phyloP scores from a whole-genome alignment of 37 sponge, comb jelly and placozoan species.

The Agelas oroides region DNA sequence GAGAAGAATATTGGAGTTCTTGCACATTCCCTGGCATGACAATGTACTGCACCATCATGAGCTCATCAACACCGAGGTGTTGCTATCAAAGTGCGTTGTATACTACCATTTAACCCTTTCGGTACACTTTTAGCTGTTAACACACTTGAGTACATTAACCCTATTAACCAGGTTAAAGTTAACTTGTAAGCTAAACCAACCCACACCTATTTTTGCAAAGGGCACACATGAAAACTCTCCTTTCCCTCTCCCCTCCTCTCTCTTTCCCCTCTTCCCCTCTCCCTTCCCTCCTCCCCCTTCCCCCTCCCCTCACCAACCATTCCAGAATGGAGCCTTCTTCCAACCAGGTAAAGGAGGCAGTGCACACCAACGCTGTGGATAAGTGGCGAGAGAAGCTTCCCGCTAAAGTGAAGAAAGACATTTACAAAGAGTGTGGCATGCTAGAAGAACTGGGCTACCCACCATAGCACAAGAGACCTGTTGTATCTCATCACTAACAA shows the following conservation, averaged over 20 bases:
- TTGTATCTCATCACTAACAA: too few relatives aligned
- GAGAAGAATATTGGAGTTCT: slow-evolving; percentile 61
- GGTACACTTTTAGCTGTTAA: not conserved
- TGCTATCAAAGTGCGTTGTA: slow-evolving; percentile 73
- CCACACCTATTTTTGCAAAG: too few relatives aligned
- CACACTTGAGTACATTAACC: not conserved
- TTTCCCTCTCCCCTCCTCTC: too few relatives aligned
- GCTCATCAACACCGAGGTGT: slow-evolving; percentile 62
- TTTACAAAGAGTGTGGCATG: slow-evolving; percentile 59
- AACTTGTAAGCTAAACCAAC: too few relatives aligned
- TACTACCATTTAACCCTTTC: not conserved
- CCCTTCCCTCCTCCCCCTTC: too few relatives aligned
- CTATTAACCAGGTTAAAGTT: not conserved
- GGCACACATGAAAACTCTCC: too few relatives aligned
- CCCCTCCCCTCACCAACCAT: not conserved
- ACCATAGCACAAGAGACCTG: too few relatives aligned
- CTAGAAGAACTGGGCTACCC: slow-evolving; percentile 73
- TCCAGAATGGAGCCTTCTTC: slow-evolving; percentile 86
- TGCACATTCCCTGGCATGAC: slow-evolving; percentile 77
- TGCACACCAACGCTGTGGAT: slow-evolving; percentile 68
- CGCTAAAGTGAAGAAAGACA: slow-evolving; percentile 17
- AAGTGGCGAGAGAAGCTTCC: slow-evolving; percentile 79
- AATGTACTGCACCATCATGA: slow-evolving; percentile 82
- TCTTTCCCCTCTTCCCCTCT: too few relatives aligned
- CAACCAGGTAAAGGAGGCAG: slow-evolving; percentile 75